Percentiles rank a stretch among this genome's conserved stretches.
Evolutionary conservation across 2,113 vertebrate species (phyloP).

Genomic region (Anhinga rufa): DNA sequence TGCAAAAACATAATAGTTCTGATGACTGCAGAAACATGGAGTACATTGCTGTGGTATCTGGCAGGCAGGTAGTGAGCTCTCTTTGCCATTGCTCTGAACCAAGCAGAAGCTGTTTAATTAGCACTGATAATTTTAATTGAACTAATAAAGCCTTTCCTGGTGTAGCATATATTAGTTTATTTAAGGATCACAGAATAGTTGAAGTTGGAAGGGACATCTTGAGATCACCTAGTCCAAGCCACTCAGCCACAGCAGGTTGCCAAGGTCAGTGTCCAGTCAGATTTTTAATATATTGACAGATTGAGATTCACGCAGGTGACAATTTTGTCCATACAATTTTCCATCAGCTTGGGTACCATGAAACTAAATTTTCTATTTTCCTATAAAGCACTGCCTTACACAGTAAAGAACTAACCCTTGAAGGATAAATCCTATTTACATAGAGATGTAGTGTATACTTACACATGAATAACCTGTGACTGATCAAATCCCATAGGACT

Average conservation of each 20-base stretch:
- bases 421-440: neutral
- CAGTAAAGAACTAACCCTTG: neutral
- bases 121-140: neutral
- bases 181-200: neutral
- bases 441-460: neutral
- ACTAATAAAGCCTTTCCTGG: neutral
- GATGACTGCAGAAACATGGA: neutral
- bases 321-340: neutral
- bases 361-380: neutral
- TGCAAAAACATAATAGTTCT: neutral
- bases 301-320: neutral
- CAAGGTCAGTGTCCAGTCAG: neutral
- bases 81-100: neutral
- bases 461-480: neutral
- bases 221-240: neutral
- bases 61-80: neutral
- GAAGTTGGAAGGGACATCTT: neutral
- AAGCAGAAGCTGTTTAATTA: neutral
- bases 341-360: neutral
- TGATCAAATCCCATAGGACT: neutral
- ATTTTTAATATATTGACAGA: neutral
- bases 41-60: neutral
- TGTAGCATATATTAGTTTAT: neutral
- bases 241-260: neutral
- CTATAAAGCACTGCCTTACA: neutral